Conservation (phyloP, 1,140 invertebrate species). For the Pachypeltis micranthus region DNA sequence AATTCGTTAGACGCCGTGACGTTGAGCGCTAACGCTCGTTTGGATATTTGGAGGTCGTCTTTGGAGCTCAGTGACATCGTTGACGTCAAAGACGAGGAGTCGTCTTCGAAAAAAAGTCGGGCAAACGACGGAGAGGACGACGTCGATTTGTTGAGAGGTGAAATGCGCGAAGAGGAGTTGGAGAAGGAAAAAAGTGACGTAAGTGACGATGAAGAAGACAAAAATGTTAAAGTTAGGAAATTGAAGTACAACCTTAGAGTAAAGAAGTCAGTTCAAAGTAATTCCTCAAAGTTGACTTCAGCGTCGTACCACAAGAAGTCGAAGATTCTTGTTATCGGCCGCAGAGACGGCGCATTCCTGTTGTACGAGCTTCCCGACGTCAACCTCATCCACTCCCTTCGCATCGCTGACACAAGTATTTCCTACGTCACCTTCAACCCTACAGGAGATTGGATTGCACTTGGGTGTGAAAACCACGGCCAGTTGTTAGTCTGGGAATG, state of each 20-base stretch:
- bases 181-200: conserved; percentile 27
- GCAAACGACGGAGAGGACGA: conserved; percentile 41
- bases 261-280: conserved; percentile 58
- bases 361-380: conserved; percentile 88
- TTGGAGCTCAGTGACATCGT: conserved; percentile 53
- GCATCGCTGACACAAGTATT: conserved; percentile 68
- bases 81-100: conserved; percentile 34
- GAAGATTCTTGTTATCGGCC: conserved; percentile 70
- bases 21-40: conserved; percentile 47
- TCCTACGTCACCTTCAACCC: conserved; percentile 68
- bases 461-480: conserved; percentile 71
- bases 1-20: conserved; percentile 70
- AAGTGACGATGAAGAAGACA: conserved; percentile 26
- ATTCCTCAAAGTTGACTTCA: conserved; percentile 53
- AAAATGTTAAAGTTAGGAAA: conserved; percentile 33
- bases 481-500: conserved; percentile 97
- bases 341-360: conserved; percentile 70
- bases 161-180: conserved; percentile 38
- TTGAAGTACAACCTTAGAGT: conserved; percentile 54
- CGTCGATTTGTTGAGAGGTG: conserved; percentile 37
- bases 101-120: conserved; percentile 38
- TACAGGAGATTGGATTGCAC: conserved; percentile 88
- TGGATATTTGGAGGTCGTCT: conserved; percentile 82
- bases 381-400: conserved; percentile 67
- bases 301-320: conserved; percentile 66